phyloP scores from a whole-genome alignment of 1,140 invertebrate genomes.

The Aleiodes sp. region DNA sequence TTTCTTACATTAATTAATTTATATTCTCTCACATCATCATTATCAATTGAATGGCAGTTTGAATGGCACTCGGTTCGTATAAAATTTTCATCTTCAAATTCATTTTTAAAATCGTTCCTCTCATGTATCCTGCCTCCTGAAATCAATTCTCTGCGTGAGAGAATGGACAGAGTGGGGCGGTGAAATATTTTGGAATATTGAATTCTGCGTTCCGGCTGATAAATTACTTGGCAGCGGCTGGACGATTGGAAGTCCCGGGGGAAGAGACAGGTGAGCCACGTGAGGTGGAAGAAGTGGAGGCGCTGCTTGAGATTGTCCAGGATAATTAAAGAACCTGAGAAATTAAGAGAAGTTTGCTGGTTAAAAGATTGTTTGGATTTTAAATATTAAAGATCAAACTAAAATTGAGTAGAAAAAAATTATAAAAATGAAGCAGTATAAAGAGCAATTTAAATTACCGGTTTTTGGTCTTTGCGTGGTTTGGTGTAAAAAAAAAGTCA shows the following conservation, averaged over 20 bases:
- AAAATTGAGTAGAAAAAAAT: too few relatives aligned
- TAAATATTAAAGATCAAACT: too few relatives aligned
- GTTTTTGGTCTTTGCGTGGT: too few relatives aligned
- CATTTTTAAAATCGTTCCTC: neutral
- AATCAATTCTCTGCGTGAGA: constrained; percentile 53
- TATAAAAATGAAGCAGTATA: too few relatives aligned
- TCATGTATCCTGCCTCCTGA: constrained; percentile 54
- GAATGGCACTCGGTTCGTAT: neutral
- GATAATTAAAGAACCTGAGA: constrained; percentile 69
- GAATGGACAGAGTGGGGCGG: constrained; percentile 47
- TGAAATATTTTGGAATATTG: constrained; percentile 52
- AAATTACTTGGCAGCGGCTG: constrained; percentile 57
- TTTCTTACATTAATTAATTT: too few relatives aligned
- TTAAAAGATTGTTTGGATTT: too few relatives aligned
- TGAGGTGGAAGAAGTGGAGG: constrained; percentile 54
- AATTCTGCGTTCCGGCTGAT: constrained; percentile 46
- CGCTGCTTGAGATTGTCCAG: constrained; percentile 57
- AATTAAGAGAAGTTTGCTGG: neutral
- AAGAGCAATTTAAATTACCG: too few relatives aligned
- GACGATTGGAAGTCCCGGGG: constrained; percentile 55
- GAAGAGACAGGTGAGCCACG: constrained; percentile 53
- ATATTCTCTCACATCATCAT: too few relatives aligned
- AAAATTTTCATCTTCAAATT: constrained; percentile 21
- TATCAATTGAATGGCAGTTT: too few relatives aligned
- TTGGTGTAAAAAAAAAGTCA: too few relatives aligned